Percentiles rank a stretch among this genome's conserved stretches.
These are phyloP conservation scores for Gymnothorax reevesii DNA, from an alignment of 2,797 vertebrate species.

Conservation along the genomic window DNA sequence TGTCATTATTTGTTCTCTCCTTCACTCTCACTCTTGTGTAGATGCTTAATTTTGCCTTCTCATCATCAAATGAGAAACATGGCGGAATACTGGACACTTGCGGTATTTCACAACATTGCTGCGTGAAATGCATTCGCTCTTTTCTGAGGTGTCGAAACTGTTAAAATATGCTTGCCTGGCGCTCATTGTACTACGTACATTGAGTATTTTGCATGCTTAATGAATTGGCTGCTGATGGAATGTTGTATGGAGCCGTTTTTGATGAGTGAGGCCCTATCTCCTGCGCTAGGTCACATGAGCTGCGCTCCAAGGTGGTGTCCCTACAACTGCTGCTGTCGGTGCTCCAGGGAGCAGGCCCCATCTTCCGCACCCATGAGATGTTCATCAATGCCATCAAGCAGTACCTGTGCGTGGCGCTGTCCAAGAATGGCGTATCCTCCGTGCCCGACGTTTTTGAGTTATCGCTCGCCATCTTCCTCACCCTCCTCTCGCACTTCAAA, in stretches of 20 bases:
- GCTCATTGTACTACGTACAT: background rate
- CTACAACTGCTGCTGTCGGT: slow-evolving; percentile 92
- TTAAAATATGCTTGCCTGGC: background rate
- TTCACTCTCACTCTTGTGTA: background rate
- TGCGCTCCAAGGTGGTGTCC: slow-evolving; percentile 94
- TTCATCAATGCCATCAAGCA: slow-evolving; percentile 98
- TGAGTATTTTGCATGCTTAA: background rate
- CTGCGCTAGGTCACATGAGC: slow-evolving; percentile 84
- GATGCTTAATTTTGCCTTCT: background rate
- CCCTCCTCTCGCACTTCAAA: slow-evolving; percentile 94
- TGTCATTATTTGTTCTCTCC: background rate
- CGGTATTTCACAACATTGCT: background rate
- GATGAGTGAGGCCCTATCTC: slow-evolving; percentile 21
- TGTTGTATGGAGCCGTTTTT: background rate
- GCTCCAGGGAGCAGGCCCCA: slow-evolving; percentile 88
- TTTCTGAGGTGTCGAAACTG: background rate
- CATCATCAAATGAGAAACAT: background rate
- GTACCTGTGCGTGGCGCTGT: slow-evolving; percentile 93
- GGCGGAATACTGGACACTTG: background rate
- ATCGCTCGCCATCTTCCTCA: slow-evolving; percentile 95
- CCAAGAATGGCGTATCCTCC: slow-evolving; percentile 94
- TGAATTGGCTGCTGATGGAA: background rate
- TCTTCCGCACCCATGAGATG: slow-evolving; percentile 96
- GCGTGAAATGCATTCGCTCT: background rate
- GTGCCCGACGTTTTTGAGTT: slow-evolving; percentile 97